These are phyloP conservation scores for Drosophila pallidifrons DNA, from an alignment of 1,140 invertebrate genomes.

Conservation along the genomic window DNA sequence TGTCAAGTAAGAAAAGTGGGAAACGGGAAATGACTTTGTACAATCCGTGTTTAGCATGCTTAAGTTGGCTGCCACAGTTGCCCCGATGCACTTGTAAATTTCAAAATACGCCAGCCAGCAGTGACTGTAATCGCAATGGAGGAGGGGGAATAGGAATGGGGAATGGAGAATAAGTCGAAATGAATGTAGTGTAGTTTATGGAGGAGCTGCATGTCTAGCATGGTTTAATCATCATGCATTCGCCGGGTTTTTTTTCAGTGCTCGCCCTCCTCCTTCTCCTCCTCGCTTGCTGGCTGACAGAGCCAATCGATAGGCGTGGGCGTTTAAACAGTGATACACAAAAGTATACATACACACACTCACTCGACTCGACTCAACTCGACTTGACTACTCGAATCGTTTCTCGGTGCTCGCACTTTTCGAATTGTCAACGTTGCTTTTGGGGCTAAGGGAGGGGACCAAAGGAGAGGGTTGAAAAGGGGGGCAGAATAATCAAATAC, in stretches of 20 bases:
- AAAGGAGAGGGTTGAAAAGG: not conserved
- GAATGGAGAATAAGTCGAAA: not conserved
- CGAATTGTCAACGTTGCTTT: conserved; percentile 75
- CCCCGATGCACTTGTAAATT: conserved; percentile 53
- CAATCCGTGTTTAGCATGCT: conserved; percentile 17
- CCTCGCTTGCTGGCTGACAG: not conserved
- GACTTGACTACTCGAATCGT: too few relatives aligned
- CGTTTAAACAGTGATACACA: conserved; percentile 24
- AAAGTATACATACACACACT: conserved; percentile 17
- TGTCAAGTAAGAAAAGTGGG: not conserved
- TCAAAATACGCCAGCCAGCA: conserved; percentile 37
- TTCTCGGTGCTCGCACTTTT: conserved; percentile 61
- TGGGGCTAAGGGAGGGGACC: not conserved
- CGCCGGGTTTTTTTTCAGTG: not conserved
- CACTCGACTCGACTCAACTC: not conserved
- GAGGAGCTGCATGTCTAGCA: conserved; percentile 67
- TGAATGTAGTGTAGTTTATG: conserved; percentile 55
- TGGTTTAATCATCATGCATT: conserved; percentile 69
- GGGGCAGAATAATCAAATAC: conserved; percentile 62
- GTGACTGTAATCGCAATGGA: not conserved
- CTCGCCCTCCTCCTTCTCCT: too few relatives aligned
- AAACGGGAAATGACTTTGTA: conserved; percentile 17
- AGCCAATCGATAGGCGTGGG: conserved; percentile 62
- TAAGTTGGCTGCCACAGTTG: conserved; percentile 4
- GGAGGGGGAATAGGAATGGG: not conserved